Percentiles rank a stretch among this genome's conserved stretches.
Conservation (phyloP, 2,113 vertebrate genomes). For the Cricetomys ansorgei region DNA sequence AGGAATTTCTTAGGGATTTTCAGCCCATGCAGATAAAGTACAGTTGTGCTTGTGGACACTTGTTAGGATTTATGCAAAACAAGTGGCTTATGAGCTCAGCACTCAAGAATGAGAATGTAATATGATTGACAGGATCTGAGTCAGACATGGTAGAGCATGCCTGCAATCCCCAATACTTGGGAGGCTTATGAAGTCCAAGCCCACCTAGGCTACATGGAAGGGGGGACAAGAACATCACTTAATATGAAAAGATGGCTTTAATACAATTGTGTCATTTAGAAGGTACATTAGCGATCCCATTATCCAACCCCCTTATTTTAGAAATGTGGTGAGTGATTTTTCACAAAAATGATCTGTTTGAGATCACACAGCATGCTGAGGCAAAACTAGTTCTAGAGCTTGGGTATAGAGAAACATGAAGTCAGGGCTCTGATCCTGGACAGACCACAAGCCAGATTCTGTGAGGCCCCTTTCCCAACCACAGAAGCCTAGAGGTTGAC, state of each 20-base stretch:
- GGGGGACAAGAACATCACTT: background rate
- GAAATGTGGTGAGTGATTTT: background rate
- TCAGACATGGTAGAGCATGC: background rate
- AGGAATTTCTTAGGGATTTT: conserved; percentile 37
- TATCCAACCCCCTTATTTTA: background rate
- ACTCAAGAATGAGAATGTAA: background rate
- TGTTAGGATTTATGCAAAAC: background rate
- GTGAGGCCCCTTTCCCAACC: background rate
- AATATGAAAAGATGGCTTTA: background rate
- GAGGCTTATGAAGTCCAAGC: background rate
- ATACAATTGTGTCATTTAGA: background rate
- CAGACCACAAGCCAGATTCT: background rate
- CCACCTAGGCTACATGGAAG: background rate
- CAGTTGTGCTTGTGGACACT: background rate
- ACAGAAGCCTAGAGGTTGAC: background rate
- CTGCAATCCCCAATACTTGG: background rate
- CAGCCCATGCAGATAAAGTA: background rate
- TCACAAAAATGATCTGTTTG: background rate
- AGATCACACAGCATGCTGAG: background rate
- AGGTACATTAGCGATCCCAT: background rate
- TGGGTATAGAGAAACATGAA: background rate
- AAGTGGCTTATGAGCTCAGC: background rate
- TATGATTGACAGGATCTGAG: background rate
- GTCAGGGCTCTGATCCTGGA: background rate
- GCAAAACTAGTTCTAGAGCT: conserved; percentile 3